Conservation (phyloP, 2,888 invertebrate genomes). For the Idaea biselata region DNA sequence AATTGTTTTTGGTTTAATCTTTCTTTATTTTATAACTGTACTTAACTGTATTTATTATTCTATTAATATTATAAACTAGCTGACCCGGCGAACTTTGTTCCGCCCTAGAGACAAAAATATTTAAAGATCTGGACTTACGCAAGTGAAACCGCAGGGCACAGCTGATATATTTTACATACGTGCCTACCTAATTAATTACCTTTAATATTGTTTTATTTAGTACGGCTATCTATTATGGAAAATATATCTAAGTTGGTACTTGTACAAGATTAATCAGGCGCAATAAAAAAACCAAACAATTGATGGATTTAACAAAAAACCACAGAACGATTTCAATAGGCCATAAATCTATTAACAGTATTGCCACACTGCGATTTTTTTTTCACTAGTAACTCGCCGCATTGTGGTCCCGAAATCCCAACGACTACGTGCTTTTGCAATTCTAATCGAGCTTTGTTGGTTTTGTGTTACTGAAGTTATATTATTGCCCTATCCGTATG, state of each 20-base stretch:
- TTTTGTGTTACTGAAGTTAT: conserved; percentile 15
- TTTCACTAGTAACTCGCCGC: conserved; percentile 22
- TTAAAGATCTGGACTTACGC: neutral
- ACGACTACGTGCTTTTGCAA: conserved; percentile 40
- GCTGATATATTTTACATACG: neutral
- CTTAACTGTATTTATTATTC: conserved; percentile 4
- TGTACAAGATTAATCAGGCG: no score
- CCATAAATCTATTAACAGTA: conserved; percentile 39
- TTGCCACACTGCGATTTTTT: conserved; percentile 41
- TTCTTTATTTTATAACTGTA: neutral
- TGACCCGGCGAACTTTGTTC: no score
- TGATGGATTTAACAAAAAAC: conserved; percentile 5
- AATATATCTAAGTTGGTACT: no score
- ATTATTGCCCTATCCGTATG: neutral
- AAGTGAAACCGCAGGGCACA: no score
- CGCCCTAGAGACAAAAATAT: no score
- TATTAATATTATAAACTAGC: no score
- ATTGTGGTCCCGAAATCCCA: conserved; percentile 22
- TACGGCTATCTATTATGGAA: no score
- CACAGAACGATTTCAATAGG: conserved; percentile 28
- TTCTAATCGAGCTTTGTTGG: conserved; percentile 42
- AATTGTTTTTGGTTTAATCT: neutral
- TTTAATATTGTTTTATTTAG: no score
- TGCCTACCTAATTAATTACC: neutral
- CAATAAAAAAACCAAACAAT: no score